Evolutionary conservation across 1,140 invertebrate species (phyloP).

Genomic region (Lepidurus packardi): DNA sequence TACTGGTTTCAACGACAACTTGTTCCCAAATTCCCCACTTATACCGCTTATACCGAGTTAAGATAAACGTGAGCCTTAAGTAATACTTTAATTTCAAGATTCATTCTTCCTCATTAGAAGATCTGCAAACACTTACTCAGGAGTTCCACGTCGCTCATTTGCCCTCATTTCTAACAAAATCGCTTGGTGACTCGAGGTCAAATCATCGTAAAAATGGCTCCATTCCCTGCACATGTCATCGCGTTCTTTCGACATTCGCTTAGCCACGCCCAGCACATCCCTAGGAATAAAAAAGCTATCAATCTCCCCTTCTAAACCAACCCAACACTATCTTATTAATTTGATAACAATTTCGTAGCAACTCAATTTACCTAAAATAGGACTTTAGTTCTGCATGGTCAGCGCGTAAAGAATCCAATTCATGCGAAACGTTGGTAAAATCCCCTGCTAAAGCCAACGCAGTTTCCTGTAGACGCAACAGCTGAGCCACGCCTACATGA

Average conservation of each 20-base stretch:
- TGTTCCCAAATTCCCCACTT: too few relatives aligned
- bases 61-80: too few relatives aligned
- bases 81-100: background rate
- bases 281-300: constrained; percentile 32
- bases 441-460: constrained; percentile 34
- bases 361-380: constrained; percentile 36
- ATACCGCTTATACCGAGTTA: too few relatives aligned
- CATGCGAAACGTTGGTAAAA: constrained; percentile 28
- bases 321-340: background rate
- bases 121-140: constrained; percentile 34
- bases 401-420: constrained; percentile 33
- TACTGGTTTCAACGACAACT: too few relatives aligned
- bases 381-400: constrained; percentile 36
- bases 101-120: background rate
- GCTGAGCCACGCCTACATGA: constrained; percentile 35
- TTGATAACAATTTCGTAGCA: background rate
- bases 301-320: background rate
- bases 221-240: constrained; percentile 41
- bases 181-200: constrained; percentile 39
- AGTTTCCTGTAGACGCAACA: constrained; percentile 35
- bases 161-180: constrained; percentile 39
- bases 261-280: constrained; percentile 41
- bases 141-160: constrained; percentile 37
- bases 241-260: constrained; percentile 41
- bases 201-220: constrained; percentile 39